Evolutionary conservation across 2,888 invertebrate species (phyloP).

Genomic region (Augiades crinisus): DNA sequence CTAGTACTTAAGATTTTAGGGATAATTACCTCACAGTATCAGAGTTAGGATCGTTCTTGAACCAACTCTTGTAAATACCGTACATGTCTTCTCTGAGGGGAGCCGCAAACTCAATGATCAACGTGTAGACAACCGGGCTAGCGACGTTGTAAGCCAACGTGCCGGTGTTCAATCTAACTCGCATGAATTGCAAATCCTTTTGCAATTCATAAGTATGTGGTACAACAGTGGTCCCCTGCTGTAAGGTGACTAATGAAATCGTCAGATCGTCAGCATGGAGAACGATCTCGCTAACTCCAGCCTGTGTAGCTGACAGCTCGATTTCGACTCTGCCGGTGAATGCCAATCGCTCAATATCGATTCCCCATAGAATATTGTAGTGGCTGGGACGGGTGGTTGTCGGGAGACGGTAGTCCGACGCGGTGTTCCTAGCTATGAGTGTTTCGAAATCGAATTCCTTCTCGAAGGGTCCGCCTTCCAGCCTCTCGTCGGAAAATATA

Average conservation of each 20-base stretch:
- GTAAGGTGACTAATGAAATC: constrained; percentile 55
- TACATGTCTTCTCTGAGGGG: constrained; percentile 63
- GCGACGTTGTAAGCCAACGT: constrained; percentile 42
- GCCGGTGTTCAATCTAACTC: constrained; percentile 37
- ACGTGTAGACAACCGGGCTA: constrained; percentile 41
- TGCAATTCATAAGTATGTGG: constrained; percentile 33
- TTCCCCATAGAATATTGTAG: constrained; percentile 74
- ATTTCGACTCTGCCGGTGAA: constrained; percentile 67
- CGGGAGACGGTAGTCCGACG: constrained; percentile 65
- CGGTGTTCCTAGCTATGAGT: constrained; percentile 30
- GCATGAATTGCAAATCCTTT: constrained; percentile 49
- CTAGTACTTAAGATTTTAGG: too few relatives aligned
- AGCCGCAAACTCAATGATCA: constrained; percentile 50
- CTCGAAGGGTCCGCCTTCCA: constrained; percentile 61
- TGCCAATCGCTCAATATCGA: constrained; percentile 49
- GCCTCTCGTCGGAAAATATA: constrained; percentile 63
- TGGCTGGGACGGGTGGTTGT: constrained; percentile 69
- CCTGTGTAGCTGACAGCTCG: constrained; percentile 46
- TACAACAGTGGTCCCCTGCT: constrained; percentile 45
- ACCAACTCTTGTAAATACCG: constrained; percentile 71
- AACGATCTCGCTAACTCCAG: constrained; percentile 52
- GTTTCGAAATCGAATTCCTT: constrained; percentile 40
- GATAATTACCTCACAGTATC: constrained; percentile 47
- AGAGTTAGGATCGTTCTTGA: constrained; percentile 40
- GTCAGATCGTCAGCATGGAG: constrained; percentile 54